Evolutionary conservation across 2,888 invertebrate species (phyloP).

Genomic region (Brenthis ino): DNA sequence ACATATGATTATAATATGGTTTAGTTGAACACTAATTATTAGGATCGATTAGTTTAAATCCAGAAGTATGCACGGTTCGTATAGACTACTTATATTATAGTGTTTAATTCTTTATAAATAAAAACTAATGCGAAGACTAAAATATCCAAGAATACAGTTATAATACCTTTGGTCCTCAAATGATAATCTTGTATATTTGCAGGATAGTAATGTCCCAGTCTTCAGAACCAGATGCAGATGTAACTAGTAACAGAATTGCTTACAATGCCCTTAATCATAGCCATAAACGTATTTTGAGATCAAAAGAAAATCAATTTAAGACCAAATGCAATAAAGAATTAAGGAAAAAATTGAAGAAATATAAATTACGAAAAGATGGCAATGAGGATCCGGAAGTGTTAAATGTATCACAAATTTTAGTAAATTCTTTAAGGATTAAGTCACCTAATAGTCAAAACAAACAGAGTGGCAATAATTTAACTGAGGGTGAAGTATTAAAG

Average conservation of each 20-base stretch:
- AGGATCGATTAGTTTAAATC: conserved; percentile 2
- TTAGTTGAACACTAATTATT: background rate
- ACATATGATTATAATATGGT: background rate
- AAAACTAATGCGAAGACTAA: background rate
- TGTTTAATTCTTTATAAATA: background rate
- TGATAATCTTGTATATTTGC: conserved; percentile 44
- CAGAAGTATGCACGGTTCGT: conserved; percentile 39
- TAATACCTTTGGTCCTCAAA: background rate
- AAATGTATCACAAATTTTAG: conserved; percentile 65
- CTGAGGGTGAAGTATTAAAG: conserved; percentile 46
- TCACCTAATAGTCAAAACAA: conserved; percentile 52
- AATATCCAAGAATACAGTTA: background rate
- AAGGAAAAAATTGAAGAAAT: conserved; percentile 69
- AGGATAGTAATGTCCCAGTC: conserved; percentile 71
- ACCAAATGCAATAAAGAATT: conserved; percentile 58
- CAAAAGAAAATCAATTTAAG: conserved; percentile 59
- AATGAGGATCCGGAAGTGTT: conserved; percentile 70
- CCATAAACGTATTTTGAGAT: conserved; percentile 49
- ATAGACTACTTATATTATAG: conserved; percentile 9
- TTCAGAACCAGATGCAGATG: conserved; percentile 44
- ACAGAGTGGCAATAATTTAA: conserved; percentile 19
- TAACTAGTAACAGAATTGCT: conserved; percentile 37
- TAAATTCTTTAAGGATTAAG: conserved; percentile 59
- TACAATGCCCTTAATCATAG: conserved; percentile 41
- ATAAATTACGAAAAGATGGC: conserved; percentile 70